Evolutionary conservation across 2,797 vertebrate species (phyloP).

Genomic region (Danionella dracula): DNA sequence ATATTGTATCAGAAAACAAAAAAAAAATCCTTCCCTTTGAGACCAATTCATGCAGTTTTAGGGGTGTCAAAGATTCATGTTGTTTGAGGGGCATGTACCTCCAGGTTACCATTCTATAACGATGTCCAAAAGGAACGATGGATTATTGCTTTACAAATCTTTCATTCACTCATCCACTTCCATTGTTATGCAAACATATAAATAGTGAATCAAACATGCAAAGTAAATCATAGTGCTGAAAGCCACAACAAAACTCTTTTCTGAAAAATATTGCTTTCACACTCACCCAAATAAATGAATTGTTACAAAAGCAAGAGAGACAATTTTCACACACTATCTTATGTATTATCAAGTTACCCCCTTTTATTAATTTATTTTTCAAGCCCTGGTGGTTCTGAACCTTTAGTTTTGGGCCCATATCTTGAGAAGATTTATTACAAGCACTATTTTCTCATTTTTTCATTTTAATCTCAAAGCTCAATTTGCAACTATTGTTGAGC

Average conservation of each 20-base stretch:
- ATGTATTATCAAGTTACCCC: constrained; percentile 64
- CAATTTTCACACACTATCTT: constrained; percentile 55
- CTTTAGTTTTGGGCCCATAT: constrained; percentile 38
- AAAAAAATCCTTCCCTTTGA: too few species aligned
- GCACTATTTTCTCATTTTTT: background rate
- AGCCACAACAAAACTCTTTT: too few species aligned
- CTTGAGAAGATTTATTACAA: constrained; percentile 49
- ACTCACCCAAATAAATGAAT: constrained; percentile 63
- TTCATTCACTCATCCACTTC: background rate
- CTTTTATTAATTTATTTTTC: constrained; percentile 56
- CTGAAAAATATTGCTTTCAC: constrained; percentile 54
- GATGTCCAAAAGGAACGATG: constrained; percentile 31
- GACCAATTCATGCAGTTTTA: too few species aligned
- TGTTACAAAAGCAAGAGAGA: constrained; percentile 61
- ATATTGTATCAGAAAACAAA: too few species aligned
- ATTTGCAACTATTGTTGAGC: constrained; percentile 64
- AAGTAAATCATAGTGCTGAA: too few species aligned
- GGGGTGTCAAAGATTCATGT: too few species aligned
- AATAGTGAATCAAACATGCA: background rate
- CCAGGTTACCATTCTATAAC: too few species aligned
- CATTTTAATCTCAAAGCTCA: background rate
- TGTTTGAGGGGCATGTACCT: too few species aligned
- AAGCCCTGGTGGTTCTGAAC: constrained; percentile 54
- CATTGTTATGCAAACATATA: background rate
- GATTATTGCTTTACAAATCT: background rate